phyloP scores from a whole-genome alignment of 2,113 vertebrate species.

The Phyllopteryx taeniolatus region DNA sequence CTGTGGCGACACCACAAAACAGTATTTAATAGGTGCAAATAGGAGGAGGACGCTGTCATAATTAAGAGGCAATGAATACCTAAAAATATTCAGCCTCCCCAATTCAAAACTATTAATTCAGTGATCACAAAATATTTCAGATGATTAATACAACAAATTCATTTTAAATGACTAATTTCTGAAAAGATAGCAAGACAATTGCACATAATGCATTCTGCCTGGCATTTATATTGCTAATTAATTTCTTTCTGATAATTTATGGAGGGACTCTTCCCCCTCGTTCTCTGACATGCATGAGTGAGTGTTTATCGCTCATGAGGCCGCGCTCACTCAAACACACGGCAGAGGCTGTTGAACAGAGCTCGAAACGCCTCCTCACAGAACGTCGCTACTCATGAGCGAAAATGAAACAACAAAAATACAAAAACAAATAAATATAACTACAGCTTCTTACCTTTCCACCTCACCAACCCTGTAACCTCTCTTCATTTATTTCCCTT shows the following conservation, averaged over 20 bases:
- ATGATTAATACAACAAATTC: constrained; percentile 99
- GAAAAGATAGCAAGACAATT: constrained; percentile 99
- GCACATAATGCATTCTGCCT: constrained; percentile 88
- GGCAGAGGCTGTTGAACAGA: constrained; percentile 27
- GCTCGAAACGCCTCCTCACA: constrained; percentile 27
- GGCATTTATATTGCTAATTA: constrained; percentile 99
- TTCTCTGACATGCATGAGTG: constrained; percentile 10
- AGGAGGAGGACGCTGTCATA: constrained; percentile 93
- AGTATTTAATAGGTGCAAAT: constrained; percentile 98
- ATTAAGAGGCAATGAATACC: constrained; percentile 99
- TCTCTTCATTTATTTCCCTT: constrained; percentile 42
- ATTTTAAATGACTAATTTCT: constrained; percentile 99
- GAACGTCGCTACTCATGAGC: constrained; percentile 21
- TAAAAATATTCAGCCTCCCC: constrained; percentile 62
- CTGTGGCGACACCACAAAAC: constrained; percentile 95
- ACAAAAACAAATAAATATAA: constrained; percentile 65
- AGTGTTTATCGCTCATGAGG: constrained; percentile 31
- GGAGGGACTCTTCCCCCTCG: constrained; percentile 61
- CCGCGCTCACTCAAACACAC: constrained; percentile 25
- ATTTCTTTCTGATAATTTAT: constrained; percentile 87
- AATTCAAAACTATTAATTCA: constrained; percentile 97
- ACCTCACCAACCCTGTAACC: constrained; percentile 27
- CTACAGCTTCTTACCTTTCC: constrained; percentile 62
- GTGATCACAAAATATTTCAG: constrained; percentile 99
- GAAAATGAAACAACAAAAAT: constrained; percentile 11